Evolutionary conservation across 2,113 vertebrate genomes (phyloP).

Genomic region (Scytalopus superciliaris): DNA sequence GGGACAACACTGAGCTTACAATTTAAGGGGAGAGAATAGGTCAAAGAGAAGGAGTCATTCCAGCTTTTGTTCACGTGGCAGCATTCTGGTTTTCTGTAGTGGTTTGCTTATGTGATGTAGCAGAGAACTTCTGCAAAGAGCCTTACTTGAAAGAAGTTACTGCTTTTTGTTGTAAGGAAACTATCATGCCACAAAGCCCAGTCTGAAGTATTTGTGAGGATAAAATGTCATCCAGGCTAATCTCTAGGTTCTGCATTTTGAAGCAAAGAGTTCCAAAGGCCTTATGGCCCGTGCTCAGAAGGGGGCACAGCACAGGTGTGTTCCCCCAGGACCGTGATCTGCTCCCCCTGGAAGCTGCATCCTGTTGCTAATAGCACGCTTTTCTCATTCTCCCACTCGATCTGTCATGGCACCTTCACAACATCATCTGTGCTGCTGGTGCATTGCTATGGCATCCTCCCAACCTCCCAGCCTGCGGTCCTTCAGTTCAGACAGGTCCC

Average conservation of each 20-base stretch:
- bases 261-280: not conserved
- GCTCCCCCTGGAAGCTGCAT: conserved; percentile 77
- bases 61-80: not conserved
- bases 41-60: not conserved
- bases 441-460: conserved; percentile 69
- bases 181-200: not conserved
- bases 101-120: not conserved
- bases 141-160: not conserved
- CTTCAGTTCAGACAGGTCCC: conserved; percentile 95
- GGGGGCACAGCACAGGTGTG: not conserved
- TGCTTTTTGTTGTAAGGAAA: not conserved
- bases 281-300: not conserved
- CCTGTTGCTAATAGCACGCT: conserved; percentile 76
- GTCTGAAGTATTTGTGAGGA: conserved; percentile 4
- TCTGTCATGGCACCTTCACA: conserved; percentile 69
- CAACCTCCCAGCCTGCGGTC: conserved; percentile 81
- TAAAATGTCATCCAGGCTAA: not conserved
- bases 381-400: conserved; percentile 73
- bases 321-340: not conserved
- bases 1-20: conserved; percentile 1
- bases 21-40: not conserved
- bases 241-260: conserved; percentile 32
- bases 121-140: not conserved
- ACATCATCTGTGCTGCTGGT: conserved; percentile 65
- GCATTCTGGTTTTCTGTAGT: not conserved